phyloP scores from a whole-genome alignment of 2,113 vertebrate species.

The Cyanistes caeruleus region DNA sequence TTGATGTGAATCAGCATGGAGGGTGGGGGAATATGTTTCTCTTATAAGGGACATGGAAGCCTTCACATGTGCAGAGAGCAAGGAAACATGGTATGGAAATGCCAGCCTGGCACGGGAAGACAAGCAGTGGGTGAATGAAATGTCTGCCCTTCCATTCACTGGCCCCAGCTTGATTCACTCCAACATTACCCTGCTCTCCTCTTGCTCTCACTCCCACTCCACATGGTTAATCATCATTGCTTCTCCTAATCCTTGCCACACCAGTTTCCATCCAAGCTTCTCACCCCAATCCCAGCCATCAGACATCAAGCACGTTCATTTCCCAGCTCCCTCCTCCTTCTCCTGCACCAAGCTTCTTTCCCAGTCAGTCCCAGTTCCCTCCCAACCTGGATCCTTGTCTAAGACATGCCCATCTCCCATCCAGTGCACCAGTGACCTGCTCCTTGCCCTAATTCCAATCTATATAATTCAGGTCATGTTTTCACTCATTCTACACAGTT shows the following conservation, averaged over 20 bases:
- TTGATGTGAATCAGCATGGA: not conserved
- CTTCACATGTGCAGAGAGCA: not conserved
- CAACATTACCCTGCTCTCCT: not conserved
- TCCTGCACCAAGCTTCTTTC: not conserved
- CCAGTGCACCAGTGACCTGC: not conserved
- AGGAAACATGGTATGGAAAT: not conserved
- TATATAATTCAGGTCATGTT: not conserved
- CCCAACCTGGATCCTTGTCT: not conserved
- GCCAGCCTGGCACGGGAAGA: rapidly evolving
- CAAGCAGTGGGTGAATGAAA: not conserved
- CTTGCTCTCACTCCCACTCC: not conserved
- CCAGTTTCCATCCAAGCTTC: not conserved
- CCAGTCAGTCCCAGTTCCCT: not conserved
- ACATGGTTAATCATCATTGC: not conserved
- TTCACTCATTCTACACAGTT: not conserved
- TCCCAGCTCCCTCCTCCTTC: not conserved
- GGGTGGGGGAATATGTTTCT: not conserved
- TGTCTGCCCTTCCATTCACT: not conserved
- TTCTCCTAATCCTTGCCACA: not conserved
- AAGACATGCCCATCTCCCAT: not conserved
- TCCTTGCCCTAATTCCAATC: not conserved
- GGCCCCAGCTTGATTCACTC: rapidly evolving
- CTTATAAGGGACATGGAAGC: not conserved
- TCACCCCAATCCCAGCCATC: not conserved
- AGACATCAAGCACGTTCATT: not conserved